Base-by-base conservation (phyloP, 2,797 vertebrate species). In the Tolypeutes matacus region DNA sequence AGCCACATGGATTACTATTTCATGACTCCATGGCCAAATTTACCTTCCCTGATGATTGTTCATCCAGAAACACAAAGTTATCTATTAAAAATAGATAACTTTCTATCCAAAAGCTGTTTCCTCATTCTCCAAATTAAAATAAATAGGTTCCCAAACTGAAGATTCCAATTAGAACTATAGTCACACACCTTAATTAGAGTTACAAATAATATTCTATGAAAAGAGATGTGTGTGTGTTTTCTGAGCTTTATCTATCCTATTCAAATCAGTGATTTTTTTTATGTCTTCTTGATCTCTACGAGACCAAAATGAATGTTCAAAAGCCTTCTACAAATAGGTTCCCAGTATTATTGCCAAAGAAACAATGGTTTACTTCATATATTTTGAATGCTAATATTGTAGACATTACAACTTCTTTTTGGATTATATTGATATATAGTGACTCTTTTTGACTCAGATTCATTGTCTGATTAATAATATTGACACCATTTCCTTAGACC, bases 91-190 rank as follows among this genome's bases (percentile, higher is more conserved):
- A 39, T 53, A 39, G 31, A 27, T 23, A 56, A n/a, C 46, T 91
- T 29, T 85, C 76, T 49, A 70, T 75, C 25, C 69, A 2, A 53
- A 77, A 72, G 20, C 11, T 73, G 53, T 60, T 64, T 9, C 1
- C 17, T 20, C 39, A 64, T 70, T 29, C 53, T 84, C 42, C 46
- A 93, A 93, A 88, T 81, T 84, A 93, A 95, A 92, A 65, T 82
- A 89, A 72, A 29, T 84, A 90, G 64, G 39, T 31, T 65, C 21
- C 49, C 64, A 91, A 91, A 81, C 29, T 81, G 62, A 94, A 81
- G 36, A 81, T 90, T 64, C n/a, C 51, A 75, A 51, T 34, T 87
- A 81, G 81, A 92, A 81, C 20, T 67, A 81, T 62, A 34, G 20
- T 51, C 13, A n/a, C 36, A 7, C 2, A 46, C 46, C 46, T 46